Evolutionary conservation across 1,140 invertebrate species (phyloP).

Genomic region (Cherax destructor): DNA sequence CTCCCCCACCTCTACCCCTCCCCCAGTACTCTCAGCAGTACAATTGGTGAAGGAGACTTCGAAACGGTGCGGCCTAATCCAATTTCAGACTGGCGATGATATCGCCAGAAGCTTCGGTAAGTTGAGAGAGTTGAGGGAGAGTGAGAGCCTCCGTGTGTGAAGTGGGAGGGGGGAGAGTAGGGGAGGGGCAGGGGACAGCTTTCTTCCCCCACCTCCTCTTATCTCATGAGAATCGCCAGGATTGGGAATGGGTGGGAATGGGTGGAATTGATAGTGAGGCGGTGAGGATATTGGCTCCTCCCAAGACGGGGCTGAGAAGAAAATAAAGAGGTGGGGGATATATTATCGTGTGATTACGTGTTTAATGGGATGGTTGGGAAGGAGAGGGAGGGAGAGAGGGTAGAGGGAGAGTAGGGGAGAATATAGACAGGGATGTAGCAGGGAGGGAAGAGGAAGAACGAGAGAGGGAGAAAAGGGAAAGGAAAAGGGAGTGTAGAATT

Average conservation of each 20-base stretch:
- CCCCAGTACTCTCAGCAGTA: too few species aligned
- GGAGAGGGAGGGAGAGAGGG: neutral
- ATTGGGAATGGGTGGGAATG: conserved; percentile 13
- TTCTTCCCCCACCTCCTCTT: neutral
- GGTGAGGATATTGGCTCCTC: conserved; percentile 30
- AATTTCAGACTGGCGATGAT: conserved; percentile 18
- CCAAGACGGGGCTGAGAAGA: neutral
- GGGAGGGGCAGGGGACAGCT: too few species aligned
- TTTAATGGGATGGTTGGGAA: conserved; percentile 8
- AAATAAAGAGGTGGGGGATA: neutral
- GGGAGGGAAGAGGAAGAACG: neutral
- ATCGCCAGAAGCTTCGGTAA: conserved; percentile 9
- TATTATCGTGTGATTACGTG: conserved; percentile 33
- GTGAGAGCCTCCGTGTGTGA: neutral
- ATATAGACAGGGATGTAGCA: neutral
- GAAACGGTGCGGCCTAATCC: conserved; percentile 30
- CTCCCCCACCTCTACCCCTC: neutral
- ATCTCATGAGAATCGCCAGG: conserved; percentile 15
- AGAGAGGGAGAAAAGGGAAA: too few species aligned
- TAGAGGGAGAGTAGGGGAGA: neutral
- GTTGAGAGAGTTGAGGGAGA: neutral
- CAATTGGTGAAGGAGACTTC: conserved; percentile 20
- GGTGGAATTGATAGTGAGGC: conserved; percentile 5
- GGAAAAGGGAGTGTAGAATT: too few species aligned
- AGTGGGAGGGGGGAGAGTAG: neutral